phyloP scores from a whole-genome alignment of 2,888 invertebrate species.

The Petrophora chlorosata region DNA sequence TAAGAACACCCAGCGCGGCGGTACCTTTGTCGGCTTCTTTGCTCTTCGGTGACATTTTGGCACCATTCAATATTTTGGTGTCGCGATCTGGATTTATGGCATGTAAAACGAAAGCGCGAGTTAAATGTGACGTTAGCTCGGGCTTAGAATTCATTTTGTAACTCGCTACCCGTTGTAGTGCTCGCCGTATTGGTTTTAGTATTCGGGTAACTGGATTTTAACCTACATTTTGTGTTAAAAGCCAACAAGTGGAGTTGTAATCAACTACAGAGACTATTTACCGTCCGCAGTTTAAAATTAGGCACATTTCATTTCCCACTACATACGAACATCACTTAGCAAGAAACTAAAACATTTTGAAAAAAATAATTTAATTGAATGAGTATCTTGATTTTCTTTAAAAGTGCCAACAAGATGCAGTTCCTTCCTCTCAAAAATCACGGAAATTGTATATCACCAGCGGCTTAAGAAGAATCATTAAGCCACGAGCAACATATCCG shows the following conservation, averaged over 20 bases:
- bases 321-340: no score
- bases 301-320: no score
- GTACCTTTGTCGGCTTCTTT: conserved; percentile 78
- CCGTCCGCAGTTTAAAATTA: no score
- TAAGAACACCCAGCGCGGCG: conserved; percentile 81
- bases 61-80: conserved; percentile 83
- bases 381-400: no score
- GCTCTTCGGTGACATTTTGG: conserved; percentile 80
- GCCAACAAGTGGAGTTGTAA: no score
- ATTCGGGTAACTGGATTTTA: not conserved
- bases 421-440: conserved; percentile 21
- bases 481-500: conserved; percentile 60
- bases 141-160: conserved; percentile 38
- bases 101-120: conserved; percentile 67
- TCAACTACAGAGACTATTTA: no score
- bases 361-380: no score
- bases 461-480: conserved; percentile 46
- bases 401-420: conserved; percentile 1
- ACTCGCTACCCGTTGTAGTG: conserved; percentile 20
- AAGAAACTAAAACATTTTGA: no score
- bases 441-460: conserved; percentile 34
- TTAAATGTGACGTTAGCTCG: conserved; percentile 45
- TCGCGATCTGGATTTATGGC: conserved; percentile 80
- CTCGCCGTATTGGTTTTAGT: conserved; percentile 1
- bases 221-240: no score